Percentiles rank a stretch among this genome's conserved stretches.
Evolutionary conservation across 53 echinoderm and acorn worm genomes (phyloP).

Genomic region (Holothuria leucospilota): DNA sequence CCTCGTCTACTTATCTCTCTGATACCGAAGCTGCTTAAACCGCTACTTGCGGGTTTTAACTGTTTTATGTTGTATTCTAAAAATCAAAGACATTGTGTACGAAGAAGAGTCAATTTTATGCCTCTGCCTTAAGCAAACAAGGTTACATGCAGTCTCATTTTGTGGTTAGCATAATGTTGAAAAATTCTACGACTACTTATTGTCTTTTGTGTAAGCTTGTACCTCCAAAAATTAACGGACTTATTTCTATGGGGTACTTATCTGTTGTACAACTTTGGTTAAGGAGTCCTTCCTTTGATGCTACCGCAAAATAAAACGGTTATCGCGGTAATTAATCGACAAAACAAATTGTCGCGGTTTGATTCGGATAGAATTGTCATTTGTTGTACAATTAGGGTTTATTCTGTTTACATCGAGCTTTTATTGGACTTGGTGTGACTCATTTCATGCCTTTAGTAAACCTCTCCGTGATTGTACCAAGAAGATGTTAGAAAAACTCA

Average conservation of each 20-base stretch:
- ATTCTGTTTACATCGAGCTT: neutral
- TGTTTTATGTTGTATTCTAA: neutral
- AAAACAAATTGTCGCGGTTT: neutral
- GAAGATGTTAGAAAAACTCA: no score
- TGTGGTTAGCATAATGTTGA: neutral
- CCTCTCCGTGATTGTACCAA: no score
- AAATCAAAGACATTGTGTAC: neutral
- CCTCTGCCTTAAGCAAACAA: no score
- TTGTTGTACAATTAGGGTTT: slow-evolving; percentile 23
- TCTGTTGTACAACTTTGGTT: neutral
- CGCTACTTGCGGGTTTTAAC: neutral
- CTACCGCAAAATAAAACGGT: slow-evolving; percentile 28
- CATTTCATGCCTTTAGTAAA: no score
- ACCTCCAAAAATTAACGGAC: slow-evolving; percentile 26
- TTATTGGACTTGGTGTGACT: no score
- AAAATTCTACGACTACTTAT: no score
- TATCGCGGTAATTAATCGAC: slow-evolving; percentile 40
- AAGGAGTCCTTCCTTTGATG: neutral
- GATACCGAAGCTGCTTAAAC: neutral
- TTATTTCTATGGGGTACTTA: neutral
- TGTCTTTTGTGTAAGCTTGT: no score
- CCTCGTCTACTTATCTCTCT: neutral
- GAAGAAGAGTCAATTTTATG: no score
- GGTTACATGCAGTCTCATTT: neutral
- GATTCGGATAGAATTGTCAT: slow-evolving; percentile 23